Conservation (phyloP, 1,140 invertebrate species). For the Patella vulgata region DNA sequence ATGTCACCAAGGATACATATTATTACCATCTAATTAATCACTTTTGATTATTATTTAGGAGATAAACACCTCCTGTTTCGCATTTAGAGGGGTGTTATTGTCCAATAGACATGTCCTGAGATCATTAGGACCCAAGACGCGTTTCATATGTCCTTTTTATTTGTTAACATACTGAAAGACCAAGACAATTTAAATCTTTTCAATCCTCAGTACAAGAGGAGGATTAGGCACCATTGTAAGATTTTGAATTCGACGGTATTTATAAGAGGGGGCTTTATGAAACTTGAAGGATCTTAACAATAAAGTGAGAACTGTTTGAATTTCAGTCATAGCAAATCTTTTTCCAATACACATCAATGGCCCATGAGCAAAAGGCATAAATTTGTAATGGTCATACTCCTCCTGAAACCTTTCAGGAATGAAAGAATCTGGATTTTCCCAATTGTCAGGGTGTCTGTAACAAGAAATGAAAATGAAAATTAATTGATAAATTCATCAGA, state of each 20-base stretch:
- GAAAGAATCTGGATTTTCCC: slow-evolving; percentile 43
- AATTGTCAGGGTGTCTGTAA: slow-evolving; percentile 43
- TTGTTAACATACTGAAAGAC: no score
- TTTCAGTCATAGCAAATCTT: slow-evolving; percentile 48
- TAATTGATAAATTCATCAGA: neutral
- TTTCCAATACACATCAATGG: slow-evolving; percentile 48
- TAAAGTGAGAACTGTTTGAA: slow-evolving; percentile 41
- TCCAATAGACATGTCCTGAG: no score
- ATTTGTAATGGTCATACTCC: slow-evolving; percentile 30
- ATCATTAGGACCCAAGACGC: no score
- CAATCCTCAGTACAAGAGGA: slow-evolving; percentile 8
- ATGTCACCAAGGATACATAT: no score
- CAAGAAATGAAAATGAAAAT: slow-evolving; percentile 3
- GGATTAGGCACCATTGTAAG: slow-evolving; percentile 33
- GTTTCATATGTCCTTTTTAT: no score
- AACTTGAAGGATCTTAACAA: slow-evolving; percentile 37
- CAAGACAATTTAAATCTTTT: no score
- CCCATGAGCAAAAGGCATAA: slow-evolving; percentile 47
- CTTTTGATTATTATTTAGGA: no score
- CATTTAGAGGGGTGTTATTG: no score
- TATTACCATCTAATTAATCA: no score
- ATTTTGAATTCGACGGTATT: slow-evolving; percentile 22
- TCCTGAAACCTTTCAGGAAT: slow-evolving; percentile 46
- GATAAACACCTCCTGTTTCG: no score
- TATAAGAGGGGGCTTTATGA: slow-evolving; percentile 31